Evolutionary conservation across 2,888 invertebrate genomes (phyloP).

Genomic region (Pyralis farinalis): DNA sequence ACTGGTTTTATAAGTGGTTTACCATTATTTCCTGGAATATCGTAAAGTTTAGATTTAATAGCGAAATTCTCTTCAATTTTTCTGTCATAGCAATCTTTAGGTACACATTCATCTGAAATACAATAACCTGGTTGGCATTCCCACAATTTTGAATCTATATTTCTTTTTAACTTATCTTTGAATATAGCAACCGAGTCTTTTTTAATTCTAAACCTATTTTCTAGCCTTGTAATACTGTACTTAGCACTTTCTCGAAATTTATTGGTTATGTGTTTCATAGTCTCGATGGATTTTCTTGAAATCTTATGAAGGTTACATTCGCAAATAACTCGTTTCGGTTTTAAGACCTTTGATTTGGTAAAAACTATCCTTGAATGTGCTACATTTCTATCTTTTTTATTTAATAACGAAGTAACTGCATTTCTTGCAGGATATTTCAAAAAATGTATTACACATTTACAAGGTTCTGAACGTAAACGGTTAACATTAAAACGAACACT

Average conservation of each 20-base stretch:
- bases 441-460: slow-evolving; percentile 32
- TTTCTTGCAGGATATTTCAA: neutral
- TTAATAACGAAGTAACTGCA: neutral
- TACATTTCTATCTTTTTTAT: slow-evolving; percentile 10
- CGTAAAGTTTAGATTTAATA: too few species aligned
- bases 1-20: too few species aligned
- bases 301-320: slow-evolving; percentile 11
- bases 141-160: slow-evolving; percentile 20
- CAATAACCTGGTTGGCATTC: slow-evolving; percentile 20
- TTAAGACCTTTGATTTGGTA: slow-evolving; percentile 15
- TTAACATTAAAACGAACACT: slow-evolving; percentile 24
- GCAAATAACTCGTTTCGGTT: slow-evolving; percentile 18
- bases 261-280: neutral
- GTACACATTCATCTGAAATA: slow-evolving; percentile 22
- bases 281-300: neutral
- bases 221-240: slow-evolving; percentile 18
- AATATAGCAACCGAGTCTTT: slow-evolving; percentile 42
- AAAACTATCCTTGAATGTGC: too few species aligned
- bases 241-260: slow-evolving; percentile 23
- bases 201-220: slow-evolving; percentile 26
- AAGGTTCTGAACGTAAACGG: slow-evolving; percentile 36
- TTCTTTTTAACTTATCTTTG: slow-evolving; percentile 33
- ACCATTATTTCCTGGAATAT: too few species aligned
- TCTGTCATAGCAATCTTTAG: slow-evolving; percentile 15
- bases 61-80: too few species aligned